Evolutionary conservation across 2,113 vertebrate genomes (phyloP), one percentile per base, ranked within the genome.

Genomic region (Scytalopus superciliaris): DNA sequence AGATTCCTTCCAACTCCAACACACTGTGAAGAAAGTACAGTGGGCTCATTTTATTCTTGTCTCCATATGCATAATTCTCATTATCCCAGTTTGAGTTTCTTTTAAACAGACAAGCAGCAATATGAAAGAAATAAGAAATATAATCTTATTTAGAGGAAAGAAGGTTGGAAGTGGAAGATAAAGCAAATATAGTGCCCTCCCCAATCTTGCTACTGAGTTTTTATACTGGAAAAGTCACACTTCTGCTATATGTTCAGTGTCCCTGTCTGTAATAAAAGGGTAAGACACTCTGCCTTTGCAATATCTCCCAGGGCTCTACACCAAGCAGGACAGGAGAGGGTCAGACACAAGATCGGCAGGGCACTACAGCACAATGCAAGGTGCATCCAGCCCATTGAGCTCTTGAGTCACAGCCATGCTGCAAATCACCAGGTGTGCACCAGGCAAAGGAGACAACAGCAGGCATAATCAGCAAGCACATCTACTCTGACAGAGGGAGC

Each of bases 311-410:
- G n/a, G 63, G 62, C 4, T 24, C 19, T 44, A 22, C 10, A 30
- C 11, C 47, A 57, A 70, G 72, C 2, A 4, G 15, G 7, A 24
- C 56, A 19, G 0, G 0, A 13, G 60, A 73, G 56, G 40, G 56
- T 2, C 35, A 30, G 55, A 66, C 25, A 7, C 7, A 14, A 35
- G 25, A 7, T 3, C 4, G 25, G 27, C 62, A 42, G 33, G 2
- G 12, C 57, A 10, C 45, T 28, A 8, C 40, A 64, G 56, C 79
- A 52, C 30, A 18, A 14, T 2, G 1, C 22, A 39, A 39, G 66
- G 19, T 21, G 18, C 60, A 30, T 15, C 39, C 59, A 47, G 15
- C 35, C 56, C 68, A 28, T 47, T 1, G 21, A 28, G 50, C 55
- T 83, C 72, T 13, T 2, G 1, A 37, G 44, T 23, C 64, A 39